phyloP scores from a whole-genome alignment of 2,888 invertebrate species.

The Tethea ocularis region DNA sequence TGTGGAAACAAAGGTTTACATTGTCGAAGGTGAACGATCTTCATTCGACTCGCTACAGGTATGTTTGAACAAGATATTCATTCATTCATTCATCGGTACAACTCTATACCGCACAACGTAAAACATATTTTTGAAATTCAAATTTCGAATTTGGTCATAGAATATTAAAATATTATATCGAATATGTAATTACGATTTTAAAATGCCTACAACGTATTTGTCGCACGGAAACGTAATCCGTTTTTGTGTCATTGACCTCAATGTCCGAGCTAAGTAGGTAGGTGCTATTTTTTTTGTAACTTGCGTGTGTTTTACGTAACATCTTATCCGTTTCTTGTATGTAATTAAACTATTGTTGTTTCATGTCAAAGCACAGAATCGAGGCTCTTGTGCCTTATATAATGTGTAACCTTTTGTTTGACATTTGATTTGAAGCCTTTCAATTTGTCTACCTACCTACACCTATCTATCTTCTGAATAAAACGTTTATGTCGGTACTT shows the following conservation, averaged over 20 bases:
- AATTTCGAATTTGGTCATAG: conserved; percentile 47
- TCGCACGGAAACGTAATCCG: conserved; percentile 61
- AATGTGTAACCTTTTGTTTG: conserved; percentile 74
- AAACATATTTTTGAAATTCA: conserved; percentile 44
- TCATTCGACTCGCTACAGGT: conserved; percentile 72
- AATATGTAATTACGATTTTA: conserved; percentile 64
- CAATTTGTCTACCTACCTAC: conserved; percentile 34
- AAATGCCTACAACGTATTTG: conserved; percentile 61
- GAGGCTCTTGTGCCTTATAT: conserved; percentile 56
- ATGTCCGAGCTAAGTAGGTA: conserved; percentile 61
- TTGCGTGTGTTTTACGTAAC: conserved; percentile 64
- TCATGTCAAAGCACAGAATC: conserved; percentile 54
- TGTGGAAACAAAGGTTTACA: conserved; percentile 78
- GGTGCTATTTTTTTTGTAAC: conserved; percentile 59
- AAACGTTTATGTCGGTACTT: conserved; percentile 28
- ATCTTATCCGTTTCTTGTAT: conserved; percentile 51
- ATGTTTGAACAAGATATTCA: conserved; percentile 63
- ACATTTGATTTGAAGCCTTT: conserved; percentile 69
- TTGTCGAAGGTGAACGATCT: conserved; percentile 79
- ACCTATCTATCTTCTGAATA: conserved; percentile 25
- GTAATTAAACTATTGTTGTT: conserved; percentile 70
- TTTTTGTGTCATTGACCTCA: conserved; percentile 77
- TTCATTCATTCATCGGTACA: conserved; percentile 34
- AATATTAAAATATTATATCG: conserved; percentile 42
- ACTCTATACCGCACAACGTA: conserved; percentile 36